A percentile compares a stretch with the other conserved stretches of the same genome.
Conservation (phyloP, 2,797 vertebrate genomes). For the Tragopan temminckii region DNA sequence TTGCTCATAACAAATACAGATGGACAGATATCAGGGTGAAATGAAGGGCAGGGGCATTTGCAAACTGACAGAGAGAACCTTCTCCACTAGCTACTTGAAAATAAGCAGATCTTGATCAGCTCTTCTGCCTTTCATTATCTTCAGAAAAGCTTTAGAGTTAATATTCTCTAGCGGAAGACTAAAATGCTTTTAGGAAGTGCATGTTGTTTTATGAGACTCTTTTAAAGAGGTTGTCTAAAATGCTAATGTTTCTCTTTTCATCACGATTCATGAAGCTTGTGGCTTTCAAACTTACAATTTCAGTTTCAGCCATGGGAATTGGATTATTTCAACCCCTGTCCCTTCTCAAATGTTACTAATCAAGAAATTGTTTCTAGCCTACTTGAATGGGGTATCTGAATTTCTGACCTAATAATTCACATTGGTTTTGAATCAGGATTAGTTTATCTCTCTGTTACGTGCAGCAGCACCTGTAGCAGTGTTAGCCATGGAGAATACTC, state of each 20-base stretch:
- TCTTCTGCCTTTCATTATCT: slow-evolving; percentile 28
- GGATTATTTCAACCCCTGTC: background rate
- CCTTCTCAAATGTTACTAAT: background rate
- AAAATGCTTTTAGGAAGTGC: slow-evolving; percentile 12
- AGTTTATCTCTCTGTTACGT: background rate
- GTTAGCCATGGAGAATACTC: background rate
- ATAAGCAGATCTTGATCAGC: background rate
- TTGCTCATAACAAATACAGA: slow-evolving; percentile 47
- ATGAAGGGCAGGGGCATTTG: slow-evolving; percentile 40
- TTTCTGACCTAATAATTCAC: background rate
- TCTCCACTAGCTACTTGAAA: slow-evolving; percentile 6
- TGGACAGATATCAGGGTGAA: slow-evolving; percentile 57
- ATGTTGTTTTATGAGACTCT: background rate
- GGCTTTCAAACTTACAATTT: slow-evolving; percentile 10
- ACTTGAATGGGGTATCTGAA: background rate
- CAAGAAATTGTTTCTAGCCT: background rate
- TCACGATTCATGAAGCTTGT: background rate
- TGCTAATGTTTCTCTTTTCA: slow-evolving; percentile 2
- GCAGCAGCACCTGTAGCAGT: background rate
- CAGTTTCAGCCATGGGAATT: background rate
- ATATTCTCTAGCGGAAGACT: background rate
- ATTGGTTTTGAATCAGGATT: background rate
- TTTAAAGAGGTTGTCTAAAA: slow-evolving; percentile 21
- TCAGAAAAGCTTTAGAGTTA: background rate
- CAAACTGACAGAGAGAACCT: background rate